Conservation (phyloP, 2,888 invertebrate species). For the Diaphora mendica region DNA sequence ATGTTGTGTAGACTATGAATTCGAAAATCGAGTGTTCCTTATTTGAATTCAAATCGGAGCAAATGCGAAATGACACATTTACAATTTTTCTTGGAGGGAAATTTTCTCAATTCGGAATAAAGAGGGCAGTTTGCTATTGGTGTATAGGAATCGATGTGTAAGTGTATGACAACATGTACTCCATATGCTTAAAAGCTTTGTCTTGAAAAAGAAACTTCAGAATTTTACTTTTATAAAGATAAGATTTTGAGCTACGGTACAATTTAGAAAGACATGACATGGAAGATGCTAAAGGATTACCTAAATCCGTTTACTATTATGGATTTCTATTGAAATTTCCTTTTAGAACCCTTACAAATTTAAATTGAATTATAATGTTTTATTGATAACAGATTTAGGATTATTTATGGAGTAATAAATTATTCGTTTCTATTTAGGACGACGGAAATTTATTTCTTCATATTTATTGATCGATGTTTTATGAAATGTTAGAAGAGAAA, state of each 20-base stretch:
- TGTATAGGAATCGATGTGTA: slow-evolving; percentile 11
- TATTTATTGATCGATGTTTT: too few species aligned
- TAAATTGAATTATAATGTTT: too few species aligned
- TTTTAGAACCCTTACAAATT: not conserved
- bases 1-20: slow-evolving; percentile 8
- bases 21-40: slow-evolving; percentile 11
- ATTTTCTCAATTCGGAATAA: slow-evolving; percentile 33
- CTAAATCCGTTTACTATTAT: not conserved
- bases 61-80: slow-evolving; percentile 42
- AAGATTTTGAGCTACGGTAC: not conserved
- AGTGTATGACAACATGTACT: not conserved
- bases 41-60: slow-evolving; percentile 42
- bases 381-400: too few species aligned
- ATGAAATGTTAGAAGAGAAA: too few species aligned
- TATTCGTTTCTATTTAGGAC: too few species aligned
- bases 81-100: slow-evolving; percentile 25
- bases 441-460: too few species aligned
- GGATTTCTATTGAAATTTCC: not conserved
- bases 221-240: not conserved
- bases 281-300: not conserved
- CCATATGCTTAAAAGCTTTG: not conserved
- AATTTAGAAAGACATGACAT: not conserved
- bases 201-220: not conserved
- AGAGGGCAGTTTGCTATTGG: slow-evolving; percentile 9
- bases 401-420: too few species aligned